Base-by-base conservation (phyloP, 2,888 invertebrate genomes). In the Hydriomena furcata region DNA sequence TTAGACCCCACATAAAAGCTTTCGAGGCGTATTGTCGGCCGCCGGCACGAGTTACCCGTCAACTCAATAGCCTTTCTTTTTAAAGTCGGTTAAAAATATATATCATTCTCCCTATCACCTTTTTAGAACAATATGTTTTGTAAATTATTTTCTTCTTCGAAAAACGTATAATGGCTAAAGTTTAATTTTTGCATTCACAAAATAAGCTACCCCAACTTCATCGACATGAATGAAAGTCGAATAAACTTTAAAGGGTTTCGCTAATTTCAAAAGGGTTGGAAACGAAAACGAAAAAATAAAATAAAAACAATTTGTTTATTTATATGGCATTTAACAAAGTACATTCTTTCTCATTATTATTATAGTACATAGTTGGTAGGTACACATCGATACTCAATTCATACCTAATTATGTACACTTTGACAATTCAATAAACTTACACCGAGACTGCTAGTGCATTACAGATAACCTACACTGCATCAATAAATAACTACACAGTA, bases 231-330 rank as follows among this genome's bases (percentile, higher is more conserved):
- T 32, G 30, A 32, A 45, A 37, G 23, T 11, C 10, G 0, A 17
- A 28, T 4, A 24, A 35, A 51, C 20, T 41, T 51, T 31, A 35
- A 34, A 21, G 27, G 31, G 27, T 7, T 43, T 45, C 28, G 38
- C 35, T 35, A 10, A 44, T 35, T 40, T 34, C 32, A 21, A 47
- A 40, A 36, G 27, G 42, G 49, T 12, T 47, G 13, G 32, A 24
- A 63, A 66, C 52, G 56, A 60, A 73, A 75, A 71, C 64, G 54
- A 70, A 44, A 50, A 63, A 66, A 45, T 64, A 82, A 85, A 89
- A 88, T 85, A 88, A 89, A 90, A 89, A 89, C 87, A 87, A 82
- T 84, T 82, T 78, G 66, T 88, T 87, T 86, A 85, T 85, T 85
- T 76, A 63, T 82, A 86, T 86, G 85, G 84, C 84, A 80, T 86